A percentile compares a stretch with the other conserved stretches of the same genome.
Evolutionary conservation across 92 coral and sea anemone genomes (phyloP).

Genomic region (Zoanthus solanderi): DNA sequence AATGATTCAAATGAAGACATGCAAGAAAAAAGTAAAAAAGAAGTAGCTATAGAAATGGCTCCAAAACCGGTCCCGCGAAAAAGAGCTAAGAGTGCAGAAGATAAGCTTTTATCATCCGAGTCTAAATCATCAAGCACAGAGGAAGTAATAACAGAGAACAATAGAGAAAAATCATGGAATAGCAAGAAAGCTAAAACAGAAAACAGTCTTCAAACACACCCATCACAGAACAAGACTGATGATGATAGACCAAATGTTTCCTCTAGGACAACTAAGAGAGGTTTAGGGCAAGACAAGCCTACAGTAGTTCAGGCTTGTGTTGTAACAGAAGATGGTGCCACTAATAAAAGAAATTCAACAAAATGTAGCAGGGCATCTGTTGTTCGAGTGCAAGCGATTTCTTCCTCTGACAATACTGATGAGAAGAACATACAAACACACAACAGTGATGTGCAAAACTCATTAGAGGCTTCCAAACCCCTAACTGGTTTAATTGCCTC

Average conservation of each 20-base stretch:
- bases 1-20: not conserved
- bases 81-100: slow-evolving; percentile 32
- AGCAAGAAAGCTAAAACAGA: slow-evolving; percentile 30
- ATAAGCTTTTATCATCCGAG: slow-evolving; percentile 4
- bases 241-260: slow-evolving; percentile 11
- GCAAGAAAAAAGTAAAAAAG: not conserved
- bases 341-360: slow-evolving; percentile 1
- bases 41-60: not conserved
- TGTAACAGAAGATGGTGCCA: slow-evolving; percentile 28
- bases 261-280: slow-evolving; percentile 15
- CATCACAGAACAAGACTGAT: not conserved
- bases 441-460: slow-evolving; percentile 15
- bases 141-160: not conserved
- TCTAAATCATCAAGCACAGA: not conserved
- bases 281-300: slow-evolving; percentile 32
- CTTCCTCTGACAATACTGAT: slow-evolving; percentile 24
- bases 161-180: not conserved
- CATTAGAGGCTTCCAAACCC: not conserved
- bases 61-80: slow-evolving; percentile 37
- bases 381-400: slow-evolving; percentile 57
- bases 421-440: slow-evolving; percentile 5
- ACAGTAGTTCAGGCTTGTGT: slow-evolving; percentile 64
- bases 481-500: slow-evolving; percentile 37
- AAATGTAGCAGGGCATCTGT: slow-evolving; percentile 42
- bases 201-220: slow-evolving; percentile 5